Evolutionary conservation across 2,888 invertebrate species (phyloP).

Genomic region (Euphydryas editha): DNA sequence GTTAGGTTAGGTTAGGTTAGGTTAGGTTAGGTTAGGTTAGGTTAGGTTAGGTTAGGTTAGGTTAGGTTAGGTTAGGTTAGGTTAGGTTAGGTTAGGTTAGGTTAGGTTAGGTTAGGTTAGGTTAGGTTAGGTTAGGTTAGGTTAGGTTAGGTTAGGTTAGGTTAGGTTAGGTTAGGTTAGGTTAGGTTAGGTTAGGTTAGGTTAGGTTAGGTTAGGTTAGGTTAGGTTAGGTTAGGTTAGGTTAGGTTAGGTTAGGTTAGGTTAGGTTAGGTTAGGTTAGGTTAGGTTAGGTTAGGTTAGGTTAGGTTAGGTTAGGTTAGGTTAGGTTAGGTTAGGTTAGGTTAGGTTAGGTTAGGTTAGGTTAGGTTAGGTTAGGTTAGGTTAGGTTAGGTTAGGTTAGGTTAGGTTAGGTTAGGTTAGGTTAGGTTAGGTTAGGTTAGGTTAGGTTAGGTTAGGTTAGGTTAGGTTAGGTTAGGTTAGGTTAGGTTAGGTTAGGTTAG

Average conservation of each 20-base stretch:
- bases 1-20: constrained; percentile 9
- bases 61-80: constrained; percentile 8
- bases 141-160: constrained; percentile 14
- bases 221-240: constrained; percentile 27
- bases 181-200: constrained; percentile 19
- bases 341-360: constrained; percentile 14
- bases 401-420: too few relatives aligned
- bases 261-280: constrained; percentile 17
- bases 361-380: too few relatives aligned
- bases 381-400: constrained; percentile 6
- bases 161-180: constrained; percentile 11
- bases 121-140: constrained; percentile 19
- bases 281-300: constrained; percentile 7
- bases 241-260: constrained; percentile 27
- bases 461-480: too few relatives aligned
- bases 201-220: constrained; percentile 23
- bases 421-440: too few relatives aligned
- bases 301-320: too few relatives aligned
- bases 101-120: constrained; percentile 15
- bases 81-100: constrained; percentile 8
- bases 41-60: constrained; percentile 16
- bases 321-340: constrained; percentile 12
- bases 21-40: constrained; percentile 10
- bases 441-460: too few relatives aligned
- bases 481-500: too few relatives aligned